Evolutionary conservation across 2,113 vertebrate species (phyloP), one percentile per base, ranked within the genome.

Genomic region (Diglossa brunneiventris): DNA sequence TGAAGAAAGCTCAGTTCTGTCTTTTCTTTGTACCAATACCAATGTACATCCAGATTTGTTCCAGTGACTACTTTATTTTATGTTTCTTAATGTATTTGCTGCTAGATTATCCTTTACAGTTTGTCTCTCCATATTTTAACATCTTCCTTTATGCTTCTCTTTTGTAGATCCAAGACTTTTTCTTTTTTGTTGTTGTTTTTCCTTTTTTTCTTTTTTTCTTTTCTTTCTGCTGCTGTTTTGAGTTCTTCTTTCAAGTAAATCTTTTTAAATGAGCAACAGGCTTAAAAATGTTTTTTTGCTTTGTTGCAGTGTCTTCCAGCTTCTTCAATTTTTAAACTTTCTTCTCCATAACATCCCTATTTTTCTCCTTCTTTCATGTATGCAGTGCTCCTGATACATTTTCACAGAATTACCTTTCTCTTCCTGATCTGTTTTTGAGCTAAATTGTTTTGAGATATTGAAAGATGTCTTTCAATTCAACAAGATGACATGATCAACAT

Each of bases 11-110:
- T 68, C n/a, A 78, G 33, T 21, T 88, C 49, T 90, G 35, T 31
- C 28, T 92, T 93, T 95, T 88, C 30, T 86, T 69, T 87, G 46
- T 81, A 94, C 28, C 70, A 69, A 91, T 23, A 13, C 10, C 13
- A 30, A 41, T 75, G n/a, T 12, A 83, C 79, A 70, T 73, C 50
- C 78, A 82, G 39, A 66, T 63, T 77, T 91, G 68, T 92, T 90
- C 55, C 47, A 88, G 67, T 10, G 64, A 21, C 18, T 75, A 26
- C 37, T 81, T 91, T 58, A 24, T 44, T 67, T 89, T 92, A 83
- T 61, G 13, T 50, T 89, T 85, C 21, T 83, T 84, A 50, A 59
- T 86, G 26, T 67, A 77, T 88, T 81, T 86, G 41, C 64, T 95
- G 26, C 16, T 92, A 68, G 35, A 83, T 81, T 66, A 49, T 81